Evolutionary conservation across 2,113 vertebrate species (phyloP).

Genomic region (Lates calcarifer): DNA sequence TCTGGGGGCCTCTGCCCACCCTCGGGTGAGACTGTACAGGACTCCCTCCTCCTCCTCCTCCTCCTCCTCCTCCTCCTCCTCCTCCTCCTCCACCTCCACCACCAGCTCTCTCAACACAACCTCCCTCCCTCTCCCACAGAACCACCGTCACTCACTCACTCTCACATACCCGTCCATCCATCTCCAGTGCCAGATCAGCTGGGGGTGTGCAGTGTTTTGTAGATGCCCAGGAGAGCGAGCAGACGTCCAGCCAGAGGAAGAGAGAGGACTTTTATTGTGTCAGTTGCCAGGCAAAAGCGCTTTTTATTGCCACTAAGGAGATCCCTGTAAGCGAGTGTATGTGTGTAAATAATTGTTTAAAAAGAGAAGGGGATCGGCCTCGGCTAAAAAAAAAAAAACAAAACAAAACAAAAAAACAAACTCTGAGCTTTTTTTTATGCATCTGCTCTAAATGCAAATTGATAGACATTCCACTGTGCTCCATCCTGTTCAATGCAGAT

Average conservation of each 20-base stretch:
- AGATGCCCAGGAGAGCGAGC: conserved; percentile 54
- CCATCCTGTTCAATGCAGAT: conserved; percentile 74
- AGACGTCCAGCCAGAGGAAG: conserved; percentile 63
- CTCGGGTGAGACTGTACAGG: conserved; percentile 56
- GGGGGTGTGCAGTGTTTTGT: conserved; percentile 54
- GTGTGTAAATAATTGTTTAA: conserved; percentile 76
- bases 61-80: too few relatives aligned
- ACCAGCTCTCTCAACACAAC: conserved; percentile 16
- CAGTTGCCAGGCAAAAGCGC: conserved; percentile 73
- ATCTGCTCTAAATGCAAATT: conserved; percentile 81
- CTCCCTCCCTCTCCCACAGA: conserved; percentile 42
- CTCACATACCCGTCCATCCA: conserved; percentile 39
- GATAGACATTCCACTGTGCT: conserved; percentile 86
- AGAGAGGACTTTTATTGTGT: conserved; percentile 70
- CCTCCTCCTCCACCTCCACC: too few relatives aligned
- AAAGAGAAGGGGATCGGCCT: conserved; percentile 63
- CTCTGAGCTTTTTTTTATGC: conserved; percentile 74
- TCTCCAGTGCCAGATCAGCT: conserved; percentile 64
- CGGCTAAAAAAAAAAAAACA: too few relatives aligned
- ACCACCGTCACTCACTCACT: conserved; percentile 41
- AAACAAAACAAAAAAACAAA: too few relatives aligned
- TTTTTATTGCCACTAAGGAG: conserved; percentile 75
- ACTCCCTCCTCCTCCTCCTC: too few relatives aligned
- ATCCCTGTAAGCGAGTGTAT: conserved; percentile 56
- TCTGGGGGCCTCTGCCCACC: conserved; percentile 54